phyloP scores from a whole-genome alignment of 2,888 invertebrate genomes.

The Homarus gammarus region DNA sequence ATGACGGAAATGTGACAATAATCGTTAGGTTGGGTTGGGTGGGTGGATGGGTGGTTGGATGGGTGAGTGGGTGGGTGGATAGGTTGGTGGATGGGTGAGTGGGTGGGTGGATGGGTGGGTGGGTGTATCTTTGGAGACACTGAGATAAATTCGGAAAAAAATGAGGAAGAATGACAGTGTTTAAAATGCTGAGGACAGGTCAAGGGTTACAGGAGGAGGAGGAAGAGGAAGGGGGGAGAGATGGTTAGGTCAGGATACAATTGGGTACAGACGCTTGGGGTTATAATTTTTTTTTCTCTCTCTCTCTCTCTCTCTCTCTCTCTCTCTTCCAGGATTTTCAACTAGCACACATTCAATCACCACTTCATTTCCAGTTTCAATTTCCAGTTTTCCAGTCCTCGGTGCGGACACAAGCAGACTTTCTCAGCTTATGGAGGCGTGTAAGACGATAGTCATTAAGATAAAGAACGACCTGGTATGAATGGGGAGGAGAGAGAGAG shows the following conservation, averaged over 20 bases:
- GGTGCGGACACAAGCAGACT: constrained; percentile 31
- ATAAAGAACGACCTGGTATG: constrained; percentile 15
- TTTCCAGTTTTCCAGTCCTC: constrained; percentile 44
- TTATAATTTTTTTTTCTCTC: background rate
- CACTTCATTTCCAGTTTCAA: constrained; percentile 47
- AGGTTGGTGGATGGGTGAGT: background rate
- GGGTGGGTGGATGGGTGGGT: background rate
- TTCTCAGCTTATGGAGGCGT: constrained; percentile 30
- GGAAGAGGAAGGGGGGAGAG: background rate
- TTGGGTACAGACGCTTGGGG: background rate
- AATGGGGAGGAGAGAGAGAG: background rate
- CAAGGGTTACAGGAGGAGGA: background rate
- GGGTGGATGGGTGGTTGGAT: background rate
- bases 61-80: background rate
- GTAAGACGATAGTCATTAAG: constrained; percentile 44
- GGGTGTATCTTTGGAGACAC: background rate
- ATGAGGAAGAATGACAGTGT: background rate
- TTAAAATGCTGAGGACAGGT: background rate
- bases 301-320: background rate
- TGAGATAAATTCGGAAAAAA: background rate
- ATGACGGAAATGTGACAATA: background rate
- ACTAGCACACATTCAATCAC: constrained; percentile 7
- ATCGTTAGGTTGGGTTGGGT: background rate
- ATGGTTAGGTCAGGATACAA: background rate
- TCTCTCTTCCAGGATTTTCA: background rate